A percentile compares a stretch with the other conserved stretches of the same genome.
These are phyloP conservation scores for Melanerpes aurifrons DNA, from an alignment of 2,113 vertebrate species.

Conservation along the genomic window DNA sequence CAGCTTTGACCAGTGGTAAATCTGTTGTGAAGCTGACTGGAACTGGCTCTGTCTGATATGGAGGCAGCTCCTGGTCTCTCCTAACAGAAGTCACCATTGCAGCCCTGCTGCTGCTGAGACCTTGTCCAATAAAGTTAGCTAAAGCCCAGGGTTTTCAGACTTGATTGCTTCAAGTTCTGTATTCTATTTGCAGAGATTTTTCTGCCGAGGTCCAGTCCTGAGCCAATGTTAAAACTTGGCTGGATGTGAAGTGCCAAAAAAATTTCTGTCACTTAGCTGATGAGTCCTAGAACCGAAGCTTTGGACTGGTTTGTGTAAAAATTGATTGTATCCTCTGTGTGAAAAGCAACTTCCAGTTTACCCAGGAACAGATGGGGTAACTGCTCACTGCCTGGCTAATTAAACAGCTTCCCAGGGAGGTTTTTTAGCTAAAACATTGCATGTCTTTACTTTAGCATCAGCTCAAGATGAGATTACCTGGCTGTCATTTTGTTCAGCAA, in stretches of 20 bases:
- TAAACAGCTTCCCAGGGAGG: constrained; percentile 7
- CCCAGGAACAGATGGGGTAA: constrained; percentile 40
- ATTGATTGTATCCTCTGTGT: constrained; percentile 19
- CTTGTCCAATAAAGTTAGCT: neutral
- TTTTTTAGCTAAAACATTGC: neutral
- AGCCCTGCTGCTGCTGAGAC: neutral
- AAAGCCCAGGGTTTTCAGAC: neutral
- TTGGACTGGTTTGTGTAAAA: constrained; percentile 5
- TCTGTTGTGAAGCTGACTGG: neutral
- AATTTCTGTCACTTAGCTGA: neutral
- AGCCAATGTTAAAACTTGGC: neutral
- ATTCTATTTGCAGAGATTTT: neutral
- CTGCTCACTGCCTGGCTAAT: constrained; percentile 41
- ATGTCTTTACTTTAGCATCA: neutral
- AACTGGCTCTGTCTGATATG: neutral
- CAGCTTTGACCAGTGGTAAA: neutral
- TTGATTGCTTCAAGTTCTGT: neutral
- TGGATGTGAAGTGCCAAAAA: neutral
- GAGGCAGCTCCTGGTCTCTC: neutral
- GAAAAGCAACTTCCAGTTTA: constrained; percentile 32
- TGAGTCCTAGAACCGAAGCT: neutral
- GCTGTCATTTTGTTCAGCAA: neutral
- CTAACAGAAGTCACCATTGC: neutral
- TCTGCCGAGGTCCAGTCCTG: neutral
- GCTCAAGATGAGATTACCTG: neutral